Base-by-base conservation (phyloP, 2,797 vertebrate species). In the Trematomus bernacchii region DNA sequence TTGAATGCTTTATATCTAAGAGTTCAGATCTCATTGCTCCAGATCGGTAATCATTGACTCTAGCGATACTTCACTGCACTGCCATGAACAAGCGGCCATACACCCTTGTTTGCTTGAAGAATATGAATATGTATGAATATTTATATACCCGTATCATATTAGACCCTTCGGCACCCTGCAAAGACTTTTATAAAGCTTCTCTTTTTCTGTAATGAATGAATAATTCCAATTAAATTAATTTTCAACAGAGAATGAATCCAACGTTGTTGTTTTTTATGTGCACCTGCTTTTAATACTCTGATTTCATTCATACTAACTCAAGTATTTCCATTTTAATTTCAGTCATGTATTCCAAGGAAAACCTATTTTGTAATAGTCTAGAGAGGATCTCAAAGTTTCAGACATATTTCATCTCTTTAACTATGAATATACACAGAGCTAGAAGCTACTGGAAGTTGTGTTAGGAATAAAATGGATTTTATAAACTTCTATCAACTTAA, bases 111-210 rank as follows among this genome's bases (percentile, higher is more conserved):
- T 76, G 77, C 80, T 78, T 75, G 65, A 82, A 76, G 37, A 80
- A 59, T 66, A 52, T 48, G 65, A 58, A 51, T 21, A 27, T 21
- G 21, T 21, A 11, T 77, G 42, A 73, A 66, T 76, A 67, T 89
- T 80, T 84, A 48, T 83, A 64, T 52, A 53, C 66, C 4, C 2
- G 37, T 73, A 65, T 60, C n/a, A 65, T 73, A 40, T 64, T 12
- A 48, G 27, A 80, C 58, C 66, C 81, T 87, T 90, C 81, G 62
- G 71, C 86, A 80, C 89, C 80, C 79, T 86, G 82, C 91, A 88
- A 87, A 87, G 53, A 87, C 77, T 92, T 94, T 92, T 92, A 80
- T 87, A 89, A 91, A 77, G 74, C 69, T 84, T 82, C 73, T 85
- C 54, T 71, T 66, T 81, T 90, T 88, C 81, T 91, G 88, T 85